phyloP scores from a whole-genome alignment of 2,888 invertebrate genomes.

The Stenolophus ochropezus region DNA sequence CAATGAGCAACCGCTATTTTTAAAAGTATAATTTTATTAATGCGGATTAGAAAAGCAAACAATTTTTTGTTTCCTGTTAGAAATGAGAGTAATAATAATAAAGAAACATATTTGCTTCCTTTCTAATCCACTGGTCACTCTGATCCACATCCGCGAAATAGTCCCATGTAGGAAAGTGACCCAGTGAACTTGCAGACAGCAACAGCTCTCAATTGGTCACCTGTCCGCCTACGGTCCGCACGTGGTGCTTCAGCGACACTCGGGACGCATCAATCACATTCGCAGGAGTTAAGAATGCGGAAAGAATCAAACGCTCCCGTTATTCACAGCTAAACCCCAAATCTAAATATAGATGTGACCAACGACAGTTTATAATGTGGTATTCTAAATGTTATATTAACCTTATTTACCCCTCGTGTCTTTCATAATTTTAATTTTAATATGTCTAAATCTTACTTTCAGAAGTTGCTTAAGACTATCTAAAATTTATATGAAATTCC shows the following conservation, averaged over 20 bases:
- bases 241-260: not conserved
- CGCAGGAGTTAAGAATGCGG: not conserved
- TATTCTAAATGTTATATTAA: too few species aligned
- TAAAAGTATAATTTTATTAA: not conserved
- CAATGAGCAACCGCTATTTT: not conserved
- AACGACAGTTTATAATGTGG: too few species aligned
- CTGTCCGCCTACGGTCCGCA: not conserved
- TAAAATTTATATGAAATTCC: too few species aligned
- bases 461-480: too few species aligned
- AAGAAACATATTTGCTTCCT: not conserved
- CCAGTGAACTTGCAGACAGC: not conserved
- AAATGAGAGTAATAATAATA: not conserved
- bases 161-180: not conserved
- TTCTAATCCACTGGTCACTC: not conserved
- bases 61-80: not conserved
- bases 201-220: not conserved
- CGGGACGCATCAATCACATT: not conserved
- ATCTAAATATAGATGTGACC: too few species aligned
- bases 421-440: too few species aligned
- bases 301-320: not conserved
- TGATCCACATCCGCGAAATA: not conserved
- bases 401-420: too few species aligned
- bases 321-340: too few species aligned
- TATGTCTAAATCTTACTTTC: too few species aligned
- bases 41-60: not conserved